A percentile compares a stretch with the other conserved stretches of the same genome.
These are phyloP conservation scores for Netelia virgata DNA, from an alignment of 2,888 invertebrate species.

Conservation along the genomic window DNA sequence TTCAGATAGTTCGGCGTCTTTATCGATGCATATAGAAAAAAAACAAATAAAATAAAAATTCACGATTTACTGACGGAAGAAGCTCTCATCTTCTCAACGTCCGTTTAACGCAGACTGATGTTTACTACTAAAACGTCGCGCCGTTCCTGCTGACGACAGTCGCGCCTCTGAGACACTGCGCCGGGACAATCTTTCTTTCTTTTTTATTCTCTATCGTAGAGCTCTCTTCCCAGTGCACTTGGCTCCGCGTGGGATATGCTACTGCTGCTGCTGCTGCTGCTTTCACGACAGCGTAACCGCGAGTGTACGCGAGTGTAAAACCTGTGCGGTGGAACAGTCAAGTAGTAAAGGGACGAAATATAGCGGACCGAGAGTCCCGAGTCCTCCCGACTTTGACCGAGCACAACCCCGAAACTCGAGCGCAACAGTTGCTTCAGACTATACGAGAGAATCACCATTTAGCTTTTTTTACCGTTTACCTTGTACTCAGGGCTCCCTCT, in stretches of 20 bases:
- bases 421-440: slow-evolving; percentile 67
- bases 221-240: neutral
- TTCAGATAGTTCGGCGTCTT: neutral
- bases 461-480: slow-evolving; percentile 16
- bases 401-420: slow-evolving; percentile 60
- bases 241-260: slow-evolving; percentile 10
- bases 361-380: slow-evolving; percentile 62
- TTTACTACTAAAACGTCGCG: slow-evolving; percentile 75
- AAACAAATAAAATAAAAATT: slow-evolving; percentile 25
- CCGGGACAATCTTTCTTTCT: slow-evolving; percentile 61
- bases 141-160: slow-evolving; percentile 40
- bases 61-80: slow-evolving; percentile 41
- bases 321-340: slow-evolving; percentile 28
- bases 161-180: slow-evolving; percentile 57
- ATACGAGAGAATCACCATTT: slow-evolving; percentile 8
- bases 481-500: neutral
- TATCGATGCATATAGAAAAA: neutral
- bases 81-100: neutral
- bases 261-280: slow-evolving; percentile 62
- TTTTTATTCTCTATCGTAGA: neutral
- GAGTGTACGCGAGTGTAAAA: slow-evolving; percentile 56
- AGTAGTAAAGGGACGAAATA: slow-evolving; percentile 61
- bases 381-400: slow-evolving; percentile 56
- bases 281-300: slow-evolving; percentile 62
- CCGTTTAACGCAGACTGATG: slow-evolving; percentile 72